Evolutionary conservation across 2,888 invertebrate genomes (phyloP), one percentile per base, ranked within the genome.

Genomic region (Dryadula phaetusa): DNA sequence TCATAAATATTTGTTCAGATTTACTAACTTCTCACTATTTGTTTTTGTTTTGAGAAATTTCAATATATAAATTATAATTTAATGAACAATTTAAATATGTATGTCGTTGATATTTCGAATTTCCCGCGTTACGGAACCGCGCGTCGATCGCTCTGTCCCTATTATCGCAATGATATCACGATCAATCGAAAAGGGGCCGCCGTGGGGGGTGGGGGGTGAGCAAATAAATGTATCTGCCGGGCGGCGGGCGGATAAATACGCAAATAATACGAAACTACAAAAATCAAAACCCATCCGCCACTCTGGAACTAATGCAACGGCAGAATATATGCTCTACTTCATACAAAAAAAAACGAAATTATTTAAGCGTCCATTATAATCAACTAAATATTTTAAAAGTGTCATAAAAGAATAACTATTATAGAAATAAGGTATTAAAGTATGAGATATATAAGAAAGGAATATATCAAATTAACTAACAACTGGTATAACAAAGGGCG

Each of bases 191-290:
- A 81, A 78, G 79, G 82, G 79, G 74, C 70, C 7, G 58, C 62
- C 64, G 69, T 61, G 66, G 73, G 75, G 71, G 74, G 75, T 71
- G 74, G 79, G 78, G 77, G 74, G 71, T 80, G 85, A 81, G 85
- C 90, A 90, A 90, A 90, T 90, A 90, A 91, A 92, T 92, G 89
- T 92, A 91, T 91, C 89, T 82, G 88, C 87, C 85, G 88, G 86
- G 85, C 87, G 90, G 90, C 88, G 86, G 88, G 87, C 85, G 91
- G 88, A 91, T 92, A 92, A 91, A 92, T 92, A 92, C 90, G 90
- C 90, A 90, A 91, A 92, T 92, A 91, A 92, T 92, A 92, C 91
- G 92, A 92, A 92, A 92, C 92, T 92, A 92, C 92, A 92, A 92
- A 92, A 92, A 92, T 92, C 92, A 92, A 92, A 92, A 92, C 92